Evolutionary conservation across 2,797 vertebrate species (phyloP).

Genomic region (Cryptoprocta ferox): DNA sequence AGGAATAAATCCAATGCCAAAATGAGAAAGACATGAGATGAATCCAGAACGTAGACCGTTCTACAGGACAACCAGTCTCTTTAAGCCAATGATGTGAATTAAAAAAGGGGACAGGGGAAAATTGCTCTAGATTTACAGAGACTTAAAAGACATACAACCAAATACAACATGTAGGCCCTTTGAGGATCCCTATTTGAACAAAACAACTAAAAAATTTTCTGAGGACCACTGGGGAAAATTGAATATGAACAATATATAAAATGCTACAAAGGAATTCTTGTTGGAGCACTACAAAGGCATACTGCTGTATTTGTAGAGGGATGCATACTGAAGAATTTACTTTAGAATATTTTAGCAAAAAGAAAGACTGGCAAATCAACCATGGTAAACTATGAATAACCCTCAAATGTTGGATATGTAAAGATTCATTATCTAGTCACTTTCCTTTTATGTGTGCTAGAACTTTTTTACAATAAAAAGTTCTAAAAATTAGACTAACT

Average conservation of each 20-base stretch:
- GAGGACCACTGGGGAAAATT: background rate
- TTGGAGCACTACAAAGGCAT: background rate
- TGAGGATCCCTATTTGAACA: background rate
- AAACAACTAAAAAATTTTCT: background rate
- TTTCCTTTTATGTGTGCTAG: background rate
- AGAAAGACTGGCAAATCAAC: slow-evolving; percentile 4
- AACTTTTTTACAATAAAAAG: background rate
- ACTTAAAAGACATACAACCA: background rate
- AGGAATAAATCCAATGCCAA: background rate
- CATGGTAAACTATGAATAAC: background rate
- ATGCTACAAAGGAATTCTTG: background rate
- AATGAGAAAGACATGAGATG: background rate
- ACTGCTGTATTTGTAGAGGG: background rate
- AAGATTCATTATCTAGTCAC: background rate
- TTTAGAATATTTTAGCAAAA: slow-evolving; percentile 23
- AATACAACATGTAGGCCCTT: background rate
- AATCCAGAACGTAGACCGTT: background rate
- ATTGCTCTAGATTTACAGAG: background rate
- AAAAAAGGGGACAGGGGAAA: background rate
- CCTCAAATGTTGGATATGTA: background rate
- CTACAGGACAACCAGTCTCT: background rate
- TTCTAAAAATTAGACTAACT: slow-evolving; percentile 18
- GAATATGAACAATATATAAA: background rate
- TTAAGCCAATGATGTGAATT: background rate
- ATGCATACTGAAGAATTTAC: background rate